A percentile compares a stretch with the other conserved stretches of the same genome.
phyloP scores from a whole-genome alignment of 2,797 vertebrate species.

The Cossypha polioptera region DNA sequence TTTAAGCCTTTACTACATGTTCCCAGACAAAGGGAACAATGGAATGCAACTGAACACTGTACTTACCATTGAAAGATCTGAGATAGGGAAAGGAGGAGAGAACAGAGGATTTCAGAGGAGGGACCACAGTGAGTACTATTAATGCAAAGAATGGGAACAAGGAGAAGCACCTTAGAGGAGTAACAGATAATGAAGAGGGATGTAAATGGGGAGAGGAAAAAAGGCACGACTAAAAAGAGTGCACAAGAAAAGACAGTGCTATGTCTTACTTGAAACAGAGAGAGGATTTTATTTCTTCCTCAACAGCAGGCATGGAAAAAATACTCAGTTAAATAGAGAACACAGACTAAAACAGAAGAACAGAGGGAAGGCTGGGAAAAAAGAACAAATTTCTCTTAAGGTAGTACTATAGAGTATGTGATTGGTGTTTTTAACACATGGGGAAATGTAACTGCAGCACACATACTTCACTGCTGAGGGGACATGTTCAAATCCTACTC shows the following conservation, averaged over 20 bases:
- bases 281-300: background rate
- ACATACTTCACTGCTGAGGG: background rate
- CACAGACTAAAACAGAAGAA: background rate
- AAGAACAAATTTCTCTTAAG: background rate
- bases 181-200: background rate
- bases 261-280: background rate
- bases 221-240: background rate
- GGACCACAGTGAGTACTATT: background rate
- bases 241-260: background rate
- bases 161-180: background rate
- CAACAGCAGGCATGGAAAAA: background rate
- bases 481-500: background rate
- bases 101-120: conserved; percentile 3
- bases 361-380: background rate
- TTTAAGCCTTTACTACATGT: background rate
- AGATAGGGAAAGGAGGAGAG: background rate
- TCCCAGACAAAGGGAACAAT: background rate
- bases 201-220: background rate
- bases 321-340: background rate
- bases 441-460: background rate
- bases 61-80: background rate
- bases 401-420: background rate
- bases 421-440: background rate
- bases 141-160: background rate
- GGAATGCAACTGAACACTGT: background rate